A percentile compares a stretch with the other conserved stretches of the same genome.
Conservation (phyloP, 1,140 invertebrate species). For the Drosophila subobscura region DNA sequence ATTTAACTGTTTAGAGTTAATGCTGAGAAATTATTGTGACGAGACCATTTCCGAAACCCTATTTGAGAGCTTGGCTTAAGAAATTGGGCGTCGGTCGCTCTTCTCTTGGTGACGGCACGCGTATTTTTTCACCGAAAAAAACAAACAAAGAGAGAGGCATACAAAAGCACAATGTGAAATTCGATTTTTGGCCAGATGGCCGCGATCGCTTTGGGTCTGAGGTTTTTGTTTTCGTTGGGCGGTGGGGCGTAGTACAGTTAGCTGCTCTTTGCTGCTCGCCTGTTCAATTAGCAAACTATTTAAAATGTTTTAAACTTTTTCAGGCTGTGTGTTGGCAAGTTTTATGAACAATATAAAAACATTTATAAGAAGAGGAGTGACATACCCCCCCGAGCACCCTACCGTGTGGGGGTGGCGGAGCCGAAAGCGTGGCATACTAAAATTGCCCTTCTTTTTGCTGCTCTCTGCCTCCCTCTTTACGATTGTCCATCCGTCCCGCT, state of each 20-base stretch:
- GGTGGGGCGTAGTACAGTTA: not conserved
- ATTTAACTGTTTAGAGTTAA: too few relatives aligned
- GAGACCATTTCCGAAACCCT: too few relatives aligned
- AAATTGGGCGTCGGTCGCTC: too few relatives aligned
- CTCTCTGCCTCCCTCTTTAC: not conserved
- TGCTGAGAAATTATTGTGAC: too few relatives aligned
- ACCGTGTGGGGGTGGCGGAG: constrained; percentile 20
- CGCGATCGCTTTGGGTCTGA: constrained; percentile 1
- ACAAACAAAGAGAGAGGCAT: not conserved
- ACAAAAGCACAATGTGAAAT: constrained; percentile 13
- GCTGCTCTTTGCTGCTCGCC: constrained; percentile 50
- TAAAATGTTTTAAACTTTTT: constrained; percentile 83
- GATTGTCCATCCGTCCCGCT: too few relatives aligned
- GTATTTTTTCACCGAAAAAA: constrained; percentile 51
- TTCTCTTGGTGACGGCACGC: not conserved
- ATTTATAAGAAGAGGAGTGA: constrained; percentile 29
- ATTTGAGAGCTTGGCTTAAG: too few relatives aligned
- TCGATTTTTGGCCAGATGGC: constrained; percentile 25
- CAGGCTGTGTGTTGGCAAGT: constrained; percentile 57
- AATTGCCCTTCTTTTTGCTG: constrained; percentile 31
- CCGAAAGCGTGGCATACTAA: constrained; percentile 7
- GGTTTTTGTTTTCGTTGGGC: not conserved
- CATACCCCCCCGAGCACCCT: not conserved
- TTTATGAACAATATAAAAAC: constrained; percentile 75
- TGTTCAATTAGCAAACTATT: constrained; percentile 82